Conservation (phyloP, 2,888 invertebrate genomes). For the Xestia c-nigrum region DNA sequence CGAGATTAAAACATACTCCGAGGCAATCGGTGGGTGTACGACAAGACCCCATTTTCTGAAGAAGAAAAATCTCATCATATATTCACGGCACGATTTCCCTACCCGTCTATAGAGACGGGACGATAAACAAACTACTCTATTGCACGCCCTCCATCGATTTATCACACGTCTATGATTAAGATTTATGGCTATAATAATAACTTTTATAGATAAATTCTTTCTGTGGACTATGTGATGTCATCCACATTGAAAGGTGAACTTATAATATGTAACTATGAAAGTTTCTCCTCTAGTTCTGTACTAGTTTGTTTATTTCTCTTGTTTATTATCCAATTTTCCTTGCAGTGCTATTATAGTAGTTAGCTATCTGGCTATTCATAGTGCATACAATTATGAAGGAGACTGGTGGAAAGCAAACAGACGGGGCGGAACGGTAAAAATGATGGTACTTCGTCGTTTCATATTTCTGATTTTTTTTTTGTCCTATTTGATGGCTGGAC, state of each 20-base stretch:
- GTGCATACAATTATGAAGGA: slow-evolving; percentile 14
- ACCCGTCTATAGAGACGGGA: slow-evolving; percentile 60
- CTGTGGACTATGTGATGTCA: slow-evolving; percentile 57
- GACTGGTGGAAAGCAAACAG: slow-evolving; percentile 6
- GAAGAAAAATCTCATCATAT: slow-evolving; percentile 65
- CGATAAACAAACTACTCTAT: slow-evolving; percentile 69
- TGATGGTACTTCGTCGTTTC: not conserved
- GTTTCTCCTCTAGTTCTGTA: slow-evolving; percentile 16
- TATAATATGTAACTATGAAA: slow-evolving; percentile 10
- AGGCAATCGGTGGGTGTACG: slow-evolving; percentile 47
- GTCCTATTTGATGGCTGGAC: slow-evolving; percentile 8
- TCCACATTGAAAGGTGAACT: slow-evolving; percentile 53
- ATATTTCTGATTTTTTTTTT: slow-evolving; percentile 31
- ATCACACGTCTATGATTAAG: slow-evolving; percentile 69
- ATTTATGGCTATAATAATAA: slow-evolving; percentile 68
- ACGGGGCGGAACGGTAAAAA: slow-evolving; percentile 1
- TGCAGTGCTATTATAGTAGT: not conserved
- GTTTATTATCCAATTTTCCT: slow-evolving; percentile 7
- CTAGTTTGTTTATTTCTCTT: slow-evolving; percentile 5
- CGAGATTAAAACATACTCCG: slow-evolving; percentile 62
- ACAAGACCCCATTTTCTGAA: slow-evolving; percentile 53
- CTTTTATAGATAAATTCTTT: slow-evolving; percentile 61
- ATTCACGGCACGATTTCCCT: slow-evolving; percentile 63
- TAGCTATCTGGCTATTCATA: slow-evolving; percentile 2
- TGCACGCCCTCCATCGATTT: slow-evolving; percentile 69